These are phyloP conservation scores for Orthosia incerta DNA, from an alignment of 2,888 invertebrate species.

Conservation along the genomic window DNA sequence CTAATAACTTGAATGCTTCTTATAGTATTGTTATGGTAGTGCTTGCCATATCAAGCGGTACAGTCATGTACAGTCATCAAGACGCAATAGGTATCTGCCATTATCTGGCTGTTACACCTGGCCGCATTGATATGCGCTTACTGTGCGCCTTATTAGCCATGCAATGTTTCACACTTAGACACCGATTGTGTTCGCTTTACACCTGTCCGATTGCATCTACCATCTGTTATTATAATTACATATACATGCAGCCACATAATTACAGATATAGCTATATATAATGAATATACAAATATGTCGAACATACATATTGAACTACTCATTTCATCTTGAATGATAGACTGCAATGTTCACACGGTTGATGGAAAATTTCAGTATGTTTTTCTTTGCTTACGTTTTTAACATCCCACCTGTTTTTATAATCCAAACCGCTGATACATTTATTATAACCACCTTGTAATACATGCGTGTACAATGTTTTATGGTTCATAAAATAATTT, in stretches of 20 bases:
- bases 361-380: slow-evolving; percentile 14
- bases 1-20: slow-evolving; percentile 29
- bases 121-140: slow-evolving; percentile 81
- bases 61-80: slow-evolving; percentile 73
- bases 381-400: slow-evolving; percentile 14
- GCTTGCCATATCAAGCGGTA: slow-evolving; percentile 66
- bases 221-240: slow-evolving; percentile 63
- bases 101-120: slow-evolving; percentile 84
- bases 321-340: slow-evolving; percentile 8
- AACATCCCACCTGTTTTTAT: slow-evolving; percentile 53
- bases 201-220: slow-evolving; percentile 69
- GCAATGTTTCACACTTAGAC: slow-evolving; percentile 76
- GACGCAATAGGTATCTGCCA: slow-evolving; percentile 66
- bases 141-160: slow-evolving; percentile 80
- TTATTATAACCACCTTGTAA: slow-evolving; percentile 60
- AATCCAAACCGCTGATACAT: slow-evolving; percentile 62
- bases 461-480: slow-evolving; percentile 54
- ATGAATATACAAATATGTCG: neutral
- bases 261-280: slow-evolving; percentile 2
- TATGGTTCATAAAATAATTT: slow-evolving; percentile 65
- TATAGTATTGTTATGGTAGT: slow-evolving; percentile 42
- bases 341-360: slow-evolving; percentile 9
- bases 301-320: slow-evolving; percentile 19
- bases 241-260: slow-evolving; percentile 17
- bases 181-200: slow-evolving; percentile 73